Evolutionary conservation across 2,113 vertebrate species (phyloP), one percentile per base, ranked within the genome.

Genomic region (Beaufortia kweichowensis): DNA sequence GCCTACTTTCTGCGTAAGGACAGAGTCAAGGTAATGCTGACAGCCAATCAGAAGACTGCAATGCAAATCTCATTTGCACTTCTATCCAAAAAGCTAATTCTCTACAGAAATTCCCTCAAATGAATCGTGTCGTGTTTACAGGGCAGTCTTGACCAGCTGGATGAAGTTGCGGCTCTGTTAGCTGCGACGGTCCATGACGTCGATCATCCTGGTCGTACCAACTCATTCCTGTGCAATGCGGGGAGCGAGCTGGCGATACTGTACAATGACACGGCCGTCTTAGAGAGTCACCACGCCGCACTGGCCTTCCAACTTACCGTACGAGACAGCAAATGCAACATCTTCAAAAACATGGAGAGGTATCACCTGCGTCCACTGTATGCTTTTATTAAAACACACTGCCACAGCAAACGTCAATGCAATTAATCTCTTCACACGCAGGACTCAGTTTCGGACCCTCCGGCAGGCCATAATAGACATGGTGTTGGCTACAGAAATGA

Each of bases 401-500:
- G 9, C 8, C 12, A 3, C 1, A 11, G 2, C 19, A 53, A 53
- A 53, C 48, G 17, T 53, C n/a, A 1, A 53, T 4, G 3, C 11
- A 12, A 7, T 67, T 5, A 67, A 43, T 17, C 53, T 57, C 23
- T 4, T 26, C 2, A 21, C 10, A 10, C 19, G 68, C 85, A 98
- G 97, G 90, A 97, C 91, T 79, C 94, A 95, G 89, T 98, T 96
- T 85, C 90, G 96, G 57, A 95, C 94, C 0, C 85, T 98, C 81
- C 93, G 96, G 21, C 97, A 98, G 82, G 93, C 95, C 75, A 95
- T 98, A 81, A 98, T 98, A 61, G 96, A 98, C 87, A 98, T 98
- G 97, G 96, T 98, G 82, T 88, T 98, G 86, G 97, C 96, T 74
- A 98, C 96, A 0, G 97, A 98, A 89, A 98, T 98, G 97, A 98